Conservation (phyloP, 2,113 vertebrate species). For the Gila orcuttii region DNA sequence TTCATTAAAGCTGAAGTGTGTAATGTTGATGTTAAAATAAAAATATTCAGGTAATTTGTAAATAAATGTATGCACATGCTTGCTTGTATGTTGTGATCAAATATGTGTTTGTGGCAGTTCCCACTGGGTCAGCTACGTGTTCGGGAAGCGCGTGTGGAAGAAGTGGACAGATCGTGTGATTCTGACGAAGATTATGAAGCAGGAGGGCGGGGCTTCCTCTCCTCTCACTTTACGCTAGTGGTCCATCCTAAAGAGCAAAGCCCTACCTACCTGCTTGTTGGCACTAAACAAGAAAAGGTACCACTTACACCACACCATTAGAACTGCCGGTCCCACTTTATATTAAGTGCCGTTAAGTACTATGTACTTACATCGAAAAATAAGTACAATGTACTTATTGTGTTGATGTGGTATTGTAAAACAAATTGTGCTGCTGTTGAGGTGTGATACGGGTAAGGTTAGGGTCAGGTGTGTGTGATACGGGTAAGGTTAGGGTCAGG, state of each 20-base stretch:
- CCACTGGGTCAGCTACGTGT: slow-evolving; percentile 83
- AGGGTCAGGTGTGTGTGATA: no score
- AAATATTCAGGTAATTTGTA: background rate
- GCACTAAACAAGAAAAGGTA: slow-evolving; percentile 91
- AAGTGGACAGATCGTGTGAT: slow-evolving; percentile 89
- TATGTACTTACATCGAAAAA: no score
- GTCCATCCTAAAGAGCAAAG: slow-evolving; percentile 87
- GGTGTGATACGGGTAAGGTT: no score
- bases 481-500: no score
- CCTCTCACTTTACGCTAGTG: slow-evolving; percentile 85
- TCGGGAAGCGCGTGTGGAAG: slow-evolving; percentile 81
- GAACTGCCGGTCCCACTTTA: no score
- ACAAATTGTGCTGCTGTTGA: no score
- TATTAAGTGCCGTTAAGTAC: no score
- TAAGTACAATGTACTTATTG: no score
- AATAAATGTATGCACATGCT: background rate
- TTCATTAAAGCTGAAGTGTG: background rate
- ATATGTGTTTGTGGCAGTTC: slow-evolving; percentile 66
- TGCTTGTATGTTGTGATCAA: background rate
- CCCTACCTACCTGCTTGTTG: slow-evolving; percentile 86
- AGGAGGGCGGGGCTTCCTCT: slow-evolving; percentile 80
- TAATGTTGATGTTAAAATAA: no score
- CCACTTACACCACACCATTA: no score
- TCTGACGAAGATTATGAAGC: slow-evolving; percentile 90
- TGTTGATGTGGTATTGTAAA: no score